Conservation (phyloP, 2,888 invertebrate species). For the Diarsia mendica region DNA sequence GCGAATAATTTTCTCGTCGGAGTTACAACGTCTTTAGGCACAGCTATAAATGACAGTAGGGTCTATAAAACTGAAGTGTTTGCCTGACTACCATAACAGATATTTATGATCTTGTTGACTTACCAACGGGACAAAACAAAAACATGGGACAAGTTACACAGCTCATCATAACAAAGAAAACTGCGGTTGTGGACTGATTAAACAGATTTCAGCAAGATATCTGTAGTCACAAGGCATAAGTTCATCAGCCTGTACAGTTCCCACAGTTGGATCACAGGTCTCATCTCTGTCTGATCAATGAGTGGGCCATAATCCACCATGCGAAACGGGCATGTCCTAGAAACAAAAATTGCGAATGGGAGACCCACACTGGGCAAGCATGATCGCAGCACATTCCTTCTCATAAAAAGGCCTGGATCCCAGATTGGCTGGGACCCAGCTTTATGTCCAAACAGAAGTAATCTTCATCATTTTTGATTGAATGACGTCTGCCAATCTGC, state of each 20-base stretch:
- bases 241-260: not conserved
- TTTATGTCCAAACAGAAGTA: not conserved
- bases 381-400: not conserved
- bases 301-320: not conserved
- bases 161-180: constrained; percentile 5
- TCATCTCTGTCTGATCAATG: no score
- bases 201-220: not conserved
- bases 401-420: not conserved
- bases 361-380: not conserved
- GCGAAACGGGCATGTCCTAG: not conserved
- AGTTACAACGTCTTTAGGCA: constrained; percentile 22
- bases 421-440: not conserved
- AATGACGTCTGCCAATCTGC: not conserved
- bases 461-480: not conserved
- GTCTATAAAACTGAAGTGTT: constrained; percentile 55
- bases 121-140: constrained; percentile 40
- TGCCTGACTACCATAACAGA: constrained; percentile 44
- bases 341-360: not conserved
- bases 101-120: constrained; percentile 58
- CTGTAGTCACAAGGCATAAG: not conserved
- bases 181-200: not conserved
- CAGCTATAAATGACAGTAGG: constrained; percentile 49
- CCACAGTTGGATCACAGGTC: not conserved
- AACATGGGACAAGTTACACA: constrained; percentile 31
- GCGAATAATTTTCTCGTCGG: constrained; percentile 54